Evolutionary conservation across 2,888 invertebrate genomes (phyloP), one percentile per base, ranked within the genome.

Genomic region (Cactoblastis cactorum): DNA sequence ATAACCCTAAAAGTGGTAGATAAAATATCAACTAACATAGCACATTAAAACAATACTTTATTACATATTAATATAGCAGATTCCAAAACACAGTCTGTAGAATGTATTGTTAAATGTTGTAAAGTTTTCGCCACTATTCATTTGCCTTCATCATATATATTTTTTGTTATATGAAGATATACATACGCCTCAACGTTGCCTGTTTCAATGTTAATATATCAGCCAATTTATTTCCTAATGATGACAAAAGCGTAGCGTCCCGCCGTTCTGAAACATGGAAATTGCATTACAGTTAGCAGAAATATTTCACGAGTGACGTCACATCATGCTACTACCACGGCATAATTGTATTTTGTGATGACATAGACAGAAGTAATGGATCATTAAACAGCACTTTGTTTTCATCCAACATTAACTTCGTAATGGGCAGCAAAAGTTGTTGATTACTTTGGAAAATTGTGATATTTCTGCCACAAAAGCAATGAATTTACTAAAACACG

Each of bases 201-300:
- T 34, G n/a, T n/a, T 6, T 24, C 28, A 38, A 5, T 1, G 12
- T 41, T 8, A 41, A 35, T n/a, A 48, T 15, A 28, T 24, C 37
- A 48, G 37, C 24, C 37, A 48, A 24, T 37, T 38, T 11, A 19
- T 12, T 35, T 22, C 14, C 12, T 48, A 48, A 48, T 24, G 47
- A 48, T 48, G 47, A 48, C 28, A 48, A 37, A 48, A 37, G 37
- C 37, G 28, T 15, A 15, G 4, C 34, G 18, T 24, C 37, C 15
- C 17, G n/a, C n/a, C 33, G 43, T 3, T n/a, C 37, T 48, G 37
- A 24, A 48, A 48, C 47, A 48, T 24, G 47, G 24, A 48, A 48
- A 19, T 38, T 37, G n/a, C 47, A 48, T 48, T 48, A 17, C 14
- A 28, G 17, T n/a, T n/a, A n/a, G 34, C 12, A 35, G 35, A 5